Evolutionary conservation across 2,888 invertebrate genomes (phyloP), one percentile per base, ranked within the genome.

Genomic region (Synanthedon vespiformis): DNA sequence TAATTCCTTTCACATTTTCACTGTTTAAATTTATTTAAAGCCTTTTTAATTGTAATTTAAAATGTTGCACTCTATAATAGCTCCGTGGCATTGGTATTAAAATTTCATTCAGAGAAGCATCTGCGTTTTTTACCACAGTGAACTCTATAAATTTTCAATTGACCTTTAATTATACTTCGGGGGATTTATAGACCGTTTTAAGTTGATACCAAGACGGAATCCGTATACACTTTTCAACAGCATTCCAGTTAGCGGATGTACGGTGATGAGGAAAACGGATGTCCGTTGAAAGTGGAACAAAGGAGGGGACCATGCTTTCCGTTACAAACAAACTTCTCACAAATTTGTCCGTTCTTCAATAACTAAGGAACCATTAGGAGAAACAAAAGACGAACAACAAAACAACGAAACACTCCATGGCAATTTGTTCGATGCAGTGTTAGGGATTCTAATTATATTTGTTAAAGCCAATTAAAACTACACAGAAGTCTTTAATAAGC

Each of bases 221-320:
- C 34, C 34, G 34, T 10, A 34, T 34, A 34, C 10, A 34, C 34
- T 8, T 12, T 58, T 59, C 53, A 55, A 58, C 56, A 67, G 59
- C 60, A 64, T 62, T 59, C 51, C 58, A 56, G 60, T 16, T 12
- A 16, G 52, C 55, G 62, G 64, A 63, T 58, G 57, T 60, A 59
- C 57, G 51, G 61, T 63, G 61, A 66, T 60, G 60, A 62, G 59
- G 58, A 61, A 61, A 62, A 61, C 55, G 63, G 63, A 68, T 65
- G 65, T 67, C 63, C 64, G 65, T 64, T 22, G 22, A 48, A 61
- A 57, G 56, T 51, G 55, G 57, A 62, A 66, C 61, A 61, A 62
- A 64, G 60, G 12, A 61, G 56, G 40, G 44, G 27, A 53, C 54
- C 54, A 55, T 53, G 52, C 57, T 54, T 53, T 53, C 53, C 55